These are phyloP conservation scores for Sebastes kiyomatsui DNA, from an alignment of 2,797 vertebrate genomes.

Conservation along the genomic window DNA sequence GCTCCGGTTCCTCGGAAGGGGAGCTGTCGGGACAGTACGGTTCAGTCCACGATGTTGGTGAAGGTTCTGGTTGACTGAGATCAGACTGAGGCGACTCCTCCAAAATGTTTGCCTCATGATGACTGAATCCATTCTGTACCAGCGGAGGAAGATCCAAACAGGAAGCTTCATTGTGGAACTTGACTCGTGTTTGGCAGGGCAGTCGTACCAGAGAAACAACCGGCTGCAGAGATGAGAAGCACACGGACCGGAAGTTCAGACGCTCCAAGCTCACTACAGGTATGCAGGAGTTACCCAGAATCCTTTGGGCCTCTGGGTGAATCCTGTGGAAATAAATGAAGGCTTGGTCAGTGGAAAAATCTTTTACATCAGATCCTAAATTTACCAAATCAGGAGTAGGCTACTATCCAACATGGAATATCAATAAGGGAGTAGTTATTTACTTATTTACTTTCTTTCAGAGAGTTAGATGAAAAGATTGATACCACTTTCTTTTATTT, in stretches of 20 bases:
- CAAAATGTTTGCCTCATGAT: slow-evolving; percentile 5
- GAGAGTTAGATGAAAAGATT: no score
- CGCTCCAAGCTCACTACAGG: slow-evolving; percentile 91
- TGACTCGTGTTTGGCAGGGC: slow-evolving; percentile 9
- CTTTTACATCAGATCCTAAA: neutral
- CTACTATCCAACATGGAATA: neutral
- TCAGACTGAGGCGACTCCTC: slow-evolving; percentile 6
- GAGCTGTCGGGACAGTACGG: slow-evolving; percentile 45
- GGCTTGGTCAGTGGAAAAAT: neutral
- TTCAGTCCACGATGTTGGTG: slow-evolving; percentile 49
- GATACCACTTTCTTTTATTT: neutral
- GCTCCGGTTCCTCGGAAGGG: slow-evolving; percentile 48
- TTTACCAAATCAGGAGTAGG: neutral
- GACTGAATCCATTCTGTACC: slow-evolving; percentile 54
- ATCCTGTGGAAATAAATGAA: slow-evolving; percentile 49
- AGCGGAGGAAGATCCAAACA: slow-evolving; percentile 14
- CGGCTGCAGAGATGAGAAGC: slow-evolving; percentile 68
- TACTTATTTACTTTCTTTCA: neutral
- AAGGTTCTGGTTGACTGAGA: slow-evolving; percentile 62
- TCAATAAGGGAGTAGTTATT: neutral
- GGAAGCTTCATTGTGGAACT: neutral
- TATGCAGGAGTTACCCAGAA: slow-evolving; percentile 80
- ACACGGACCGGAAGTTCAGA: slow-evolving; percentile 83
- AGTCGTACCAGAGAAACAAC: slow-evolving; percentile 62
- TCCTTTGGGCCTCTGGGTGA: slow-evolving; percentile 72